Evolutionary conservation across 2,888 invertebrate genomes (phyloP).

Genomic region (Microchrysa polita): DNA sequence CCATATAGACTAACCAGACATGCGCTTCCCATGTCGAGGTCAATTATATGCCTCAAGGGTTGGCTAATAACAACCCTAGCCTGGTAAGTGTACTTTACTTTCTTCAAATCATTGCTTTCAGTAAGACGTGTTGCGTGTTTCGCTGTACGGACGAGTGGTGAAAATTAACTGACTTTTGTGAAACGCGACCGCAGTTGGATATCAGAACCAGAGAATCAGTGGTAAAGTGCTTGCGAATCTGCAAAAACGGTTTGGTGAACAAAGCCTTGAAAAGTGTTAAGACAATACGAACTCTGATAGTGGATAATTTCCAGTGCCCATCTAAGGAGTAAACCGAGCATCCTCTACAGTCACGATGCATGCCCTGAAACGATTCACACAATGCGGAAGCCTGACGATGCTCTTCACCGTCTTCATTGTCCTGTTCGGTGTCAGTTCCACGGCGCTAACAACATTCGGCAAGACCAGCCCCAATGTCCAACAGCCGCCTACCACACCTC

Average conservation of each 20-base stretch:
- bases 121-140: slow-evolving; percentile 41
- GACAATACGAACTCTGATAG: too few species aligned
- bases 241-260: not conserved
- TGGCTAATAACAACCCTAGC: slow-evolving; percentile 15
- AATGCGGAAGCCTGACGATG: slow-evolving; percentile 65
- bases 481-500: slow-evolving; percentile 68
- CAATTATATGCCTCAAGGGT: slow-evolving; percentile 22
- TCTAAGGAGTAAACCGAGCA: too few species aligned
- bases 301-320: too few species aligned
- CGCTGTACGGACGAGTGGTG: not conserved
- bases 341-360: slow-evolving; percentile 57
- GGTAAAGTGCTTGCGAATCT: not conserved
- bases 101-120: slow-evolving; percentile 37
- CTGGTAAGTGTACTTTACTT: slow-evolving; percentile 42
- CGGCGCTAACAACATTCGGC: slow-evolving; percentile 76
- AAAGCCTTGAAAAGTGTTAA: too few species aligned
- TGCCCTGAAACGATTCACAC: slow-evolving; percentile 64
- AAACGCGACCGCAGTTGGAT: not conserved
- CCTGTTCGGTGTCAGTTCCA: slow-evolving; percentile 66
- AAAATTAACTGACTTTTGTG: not conserved
- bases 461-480: slow-evolving; percentile 72
- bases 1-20: slow-evolving; percentile 30
- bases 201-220: not conserved
- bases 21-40: slow-evolving; percentile 38
- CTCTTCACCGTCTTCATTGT: slow-evolving; percentile 63